Percentiles rank a stretch among this genome's conserved stretches.
Evolutionary conservation across 2,113 vertebrate genomes (phyloP).

Genomic region (Hemiscyllium ocellatum): DNA sequence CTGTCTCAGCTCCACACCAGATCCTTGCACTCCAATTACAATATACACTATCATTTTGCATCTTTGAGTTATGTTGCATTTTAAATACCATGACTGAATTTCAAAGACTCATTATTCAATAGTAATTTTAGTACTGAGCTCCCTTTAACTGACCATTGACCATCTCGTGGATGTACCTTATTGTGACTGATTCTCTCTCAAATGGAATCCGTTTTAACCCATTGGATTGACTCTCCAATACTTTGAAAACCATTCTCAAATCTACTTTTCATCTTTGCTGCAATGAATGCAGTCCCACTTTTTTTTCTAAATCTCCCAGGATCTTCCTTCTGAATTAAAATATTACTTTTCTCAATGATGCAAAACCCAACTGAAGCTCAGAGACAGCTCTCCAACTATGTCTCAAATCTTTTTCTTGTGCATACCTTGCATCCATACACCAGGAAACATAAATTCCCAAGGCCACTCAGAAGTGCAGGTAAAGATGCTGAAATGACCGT

Average conservation of each 20-base stretch:
- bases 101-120: background rate
- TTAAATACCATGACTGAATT: no score
- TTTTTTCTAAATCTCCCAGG: background rate
- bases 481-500: background rate
- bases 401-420: background rate
- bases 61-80: no score
- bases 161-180: background rate
- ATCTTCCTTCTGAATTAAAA: no score
- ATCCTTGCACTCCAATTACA: background rate
- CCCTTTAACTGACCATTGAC: background rate
- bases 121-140: background rate
- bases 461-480: background rate
- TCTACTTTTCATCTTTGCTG: no score
- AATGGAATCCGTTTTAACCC: no score
- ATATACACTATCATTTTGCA: no score
- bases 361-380: background rate
- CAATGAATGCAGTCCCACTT: background rate
- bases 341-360: background rate
- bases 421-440: background rate
- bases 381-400: background rate
- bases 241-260: background rate
- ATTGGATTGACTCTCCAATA: background rate
- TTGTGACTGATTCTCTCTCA: background rate
- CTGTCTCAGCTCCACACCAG: background rate
- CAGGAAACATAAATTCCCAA: background rate